Base-by-base conservation (phyloP, 2,797 vertebrate species). In the Aeoliscus strigatus region DNA sequence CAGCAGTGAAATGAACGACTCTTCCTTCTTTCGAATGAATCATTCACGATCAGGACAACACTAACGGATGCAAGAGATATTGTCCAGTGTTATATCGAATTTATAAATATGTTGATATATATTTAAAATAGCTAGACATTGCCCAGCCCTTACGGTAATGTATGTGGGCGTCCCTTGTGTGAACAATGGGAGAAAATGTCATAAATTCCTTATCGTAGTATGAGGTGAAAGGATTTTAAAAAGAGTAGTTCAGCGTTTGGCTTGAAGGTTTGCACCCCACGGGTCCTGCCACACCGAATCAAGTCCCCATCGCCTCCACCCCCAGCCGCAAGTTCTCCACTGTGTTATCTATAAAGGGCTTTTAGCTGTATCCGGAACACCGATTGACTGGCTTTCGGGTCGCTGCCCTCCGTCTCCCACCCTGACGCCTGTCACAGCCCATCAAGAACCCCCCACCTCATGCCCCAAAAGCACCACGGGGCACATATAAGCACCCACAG, bases 331-430 rank as follows among this genome's bases (percentile, higher is more conserved):
- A 24, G 13, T 35, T 27, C 14, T 9, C 25, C 48, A 54, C 26
- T n/a, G 2, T 56, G 60, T 51, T 57, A 39, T 71, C 57, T 45
- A 18, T 43, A 58, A 68, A 68, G 66, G 53, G 56, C 48, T 63
- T 70, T 57, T 55, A 71, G 51, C 59, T 17, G 27, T 27, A 52
- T 63, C 53, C 53, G 9, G 29, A 56, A 57, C 58, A 62, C 50
- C 60, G 39, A 53, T 65, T 41, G 53, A 60, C 51, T 65, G 51
- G 44, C 56, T 74, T 71, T 69, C 55, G 64, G 65, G 56, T 59
- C 34, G 8, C 41, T 55, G 41, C 56, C 49, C 68, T 74, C 28
- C 36, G 33, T 44, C 60, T 76, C 64, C 58, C 55, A 66, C 52
- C 42, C 43, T 58, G 43, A 13, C 5, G 47, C 51, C 50, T 72